These are phyloP conservation scores for Semnopithecus entellus DNA, from an alignment of 2,113 vertebrate genomes.

Conservation along the genomic window DNA sequence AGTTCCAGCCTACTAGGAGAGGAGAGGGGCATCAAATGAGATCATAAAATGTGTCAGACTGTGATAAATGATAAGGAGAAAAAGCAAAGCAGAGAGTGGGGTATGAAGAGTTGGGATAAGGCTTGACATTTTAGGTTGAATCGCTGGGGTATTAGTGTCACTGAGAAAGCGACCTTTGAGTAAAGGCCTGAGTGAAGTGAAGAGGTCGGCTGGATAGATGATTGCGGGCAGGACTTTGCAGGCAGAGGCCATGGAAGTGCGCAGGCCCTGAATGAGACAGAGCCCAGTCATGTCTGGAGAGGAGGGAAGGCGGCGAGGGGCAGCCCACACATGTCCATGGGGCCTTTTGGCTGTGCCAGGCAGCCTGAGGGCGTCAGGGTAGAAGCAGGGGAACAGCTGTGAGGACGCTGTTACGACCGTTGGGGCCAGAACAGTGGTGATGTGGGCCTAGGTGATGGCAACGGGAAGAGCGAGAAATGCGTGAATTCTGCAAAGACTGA, in stretches of 20 bases:
- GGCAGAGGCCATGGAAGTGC: neutral
- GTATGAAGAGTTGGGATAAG: neutral
- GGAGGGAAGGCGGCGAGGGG: accelerated
- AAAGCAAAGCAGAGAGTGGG: neutral
- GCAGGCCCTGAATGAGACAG: neutral
- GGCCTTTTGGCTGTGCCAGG: neutral
- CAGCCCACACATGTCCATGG: neutral
- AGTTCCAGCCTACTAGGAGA: neutral
- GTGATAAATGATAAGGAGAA: neutral
- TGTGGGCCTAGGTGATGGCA: neutral
- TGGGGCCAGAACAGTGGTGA: neutral
- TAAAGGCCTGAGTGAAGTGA: neutral
- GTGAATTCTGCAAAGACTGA: neutral
- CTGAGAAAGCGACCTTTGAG: neutral
- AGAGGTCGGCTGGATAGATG: neutral
- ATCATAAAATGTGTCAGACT: neutral
- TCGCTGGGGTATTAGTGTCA: neutral
- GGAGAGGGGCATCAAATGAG: neutral
- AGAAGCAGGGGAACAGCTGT: neutral
- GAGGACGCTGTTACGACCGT: neutral
- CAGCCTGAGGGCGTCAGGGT: neutral
- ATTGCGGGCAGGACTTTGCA: neutral
- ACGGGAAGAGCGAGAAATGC: neutral
- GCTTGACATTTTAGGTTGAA: neutral
- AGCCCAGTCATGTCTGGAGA: neutral